Percentiles rank a stretch among this genome's conserved stretches.
Conservation (phyloP, 2,888 invertebrate genomes). For the Acrobasis suavella region DNA sequence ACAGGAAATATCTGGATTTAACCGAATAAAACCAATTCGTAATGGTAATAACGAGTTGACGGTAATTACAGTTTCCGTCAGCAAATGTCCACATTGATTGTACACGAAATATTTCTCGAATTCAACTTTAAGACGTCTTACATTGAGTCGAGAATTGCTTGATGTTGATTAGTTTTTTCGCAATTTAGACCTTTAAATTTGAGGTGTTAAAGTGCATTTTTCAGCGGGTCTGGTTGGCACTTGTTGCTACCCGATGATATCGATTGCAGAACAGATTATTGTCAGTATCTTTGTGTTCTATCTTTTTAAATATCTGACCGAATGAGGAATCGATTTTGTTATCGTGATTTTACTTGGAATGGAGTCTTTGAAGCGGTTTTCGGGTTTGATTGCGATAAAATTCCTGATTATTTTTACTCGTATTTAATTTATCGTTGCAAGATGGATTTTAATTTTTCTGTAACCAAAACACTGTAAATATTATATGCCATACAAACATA, state of each 20-base stretch:
- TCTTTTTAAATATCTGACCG: constrained; percentile 27
- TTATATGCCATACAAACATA: too few species aligned
- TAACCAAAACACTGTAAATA: too few species aligned
- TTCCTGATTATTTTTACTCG: neutral
- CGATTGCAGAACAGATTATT: constrained; percentile 27
- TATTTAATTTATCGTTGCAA: too few species aligned
- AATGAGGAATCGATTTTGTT: constrained; percentile 8
- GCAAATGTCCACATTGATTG: constrained; percentile 30
- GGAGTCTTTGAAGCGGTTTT: neutral
- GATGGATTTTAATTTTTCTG: too few species aligned
- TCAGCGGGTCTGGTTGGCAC: constrained; percentile 26
- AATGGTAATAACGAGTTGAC: constrained; percentile 37
- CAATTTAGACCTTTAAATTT: constrained; percentile 20
- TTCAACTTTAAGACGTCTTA: constrained; percentile 13
- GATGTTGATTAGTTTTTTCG: constrained; percentile 1
- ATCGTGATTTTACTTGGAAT: neutral
- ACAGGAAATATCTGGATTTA: constrained; percentile 23
- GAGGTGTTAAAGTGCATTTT: constrained; percentile 24
- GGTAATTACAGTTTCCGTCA: constrained; percentile 36
- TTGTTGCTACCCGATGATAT: constrained; percentile 33
- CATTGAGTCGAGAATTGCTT: constrained; percentile 7
- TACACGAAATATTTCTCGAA: constrained; percentile 8
- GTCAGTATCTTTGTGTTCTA: constrained; percentile 24
- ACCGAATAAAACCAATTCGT: constrained; percentile 28
- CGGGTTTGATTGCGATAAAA: neutral